These are phyloP conservation scores for Pipistrellus pygmaeus DNA, from an alignment of 2,797 vertebrate genomes.

Conservation along the genomic window DNA sequence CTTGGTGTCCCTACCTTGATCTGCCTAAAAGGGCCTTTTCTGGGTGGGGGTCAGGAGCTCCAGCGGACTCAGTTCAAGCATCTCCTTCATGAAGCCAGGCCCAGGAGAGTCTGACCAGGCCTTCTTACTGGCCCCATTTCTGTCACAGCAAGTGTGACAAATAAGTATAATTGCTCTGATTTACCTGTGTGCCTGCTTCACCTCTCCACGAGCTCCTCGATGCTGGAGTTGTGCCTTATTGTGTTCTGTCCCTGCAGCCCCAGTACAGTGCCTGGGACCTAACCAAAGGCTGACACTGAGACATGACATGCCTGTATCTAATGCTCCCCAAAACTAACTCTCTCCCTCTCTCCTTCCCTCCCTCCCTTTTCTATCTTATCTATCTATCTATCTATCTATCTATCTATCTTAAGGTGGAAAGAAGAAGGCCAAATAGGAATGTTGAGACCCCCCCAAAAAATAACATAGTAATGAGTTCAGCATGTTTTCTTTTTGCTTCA, in stretches of 20 bases:
- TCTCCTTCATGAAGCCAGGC: neutral
- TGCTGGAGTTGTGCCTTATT: neutral
- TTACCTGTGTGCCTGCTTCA: fast-evolving
- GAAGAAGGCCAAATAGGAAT: neutral
- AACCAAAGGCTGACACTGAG: neutral
- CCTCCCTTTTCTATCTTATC: too few species aligned
- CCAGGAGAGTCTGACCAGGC: neutral
- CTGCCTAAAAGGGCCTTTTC: neutral
- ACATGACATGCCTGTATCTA: neutral
- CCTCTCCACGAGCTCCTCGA: neutral
- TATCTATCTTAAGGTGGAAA: too few species aligned
- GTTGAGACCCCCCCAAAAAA: neutral
- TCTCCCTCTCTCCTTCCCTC: too few species aligned
- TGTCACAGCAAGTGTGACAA: too few species aligned
- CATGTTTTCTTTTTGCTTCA: neutral
- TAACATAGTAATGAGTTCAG: fast-evolving
- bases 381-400: too few species aligned
- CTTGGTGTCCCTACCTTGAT: neutral
- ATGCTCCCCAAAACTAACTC: neutral
- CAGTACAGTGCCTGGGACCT: neutral
- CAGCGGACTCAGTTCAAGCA: neutral
- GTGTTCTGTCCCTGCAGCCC: neutral
- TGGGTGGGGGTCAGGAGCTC: neutral
- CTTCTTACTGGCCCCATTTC: neutral
- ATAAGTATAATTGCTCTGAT: neutral